Conservation (phyloP, 2,797 vertebrate genomes). For the Hybognathus amarus region DNA sequence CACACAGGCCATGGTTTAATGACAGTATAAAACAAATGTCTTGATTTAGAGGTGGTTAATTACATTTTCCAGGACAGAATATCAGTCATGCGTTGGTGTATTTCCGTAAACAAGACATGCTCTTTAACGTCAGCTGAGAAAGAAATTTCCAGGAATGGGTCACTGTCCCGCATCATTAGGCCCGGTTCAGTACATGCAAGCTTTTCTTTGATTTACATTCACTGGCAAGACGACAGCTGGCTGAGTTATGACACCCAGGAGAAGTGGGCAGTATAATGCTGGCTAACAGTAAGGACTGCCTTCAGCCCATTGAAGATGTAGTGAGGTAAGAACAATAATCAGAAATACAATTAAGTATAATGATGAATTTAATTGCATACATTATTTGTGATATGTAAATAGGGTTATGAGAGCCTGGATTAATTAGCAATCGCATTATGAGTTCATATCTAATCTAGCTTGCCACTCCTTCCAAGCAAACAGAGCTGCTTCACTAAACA, state of each 20-base stretch:
- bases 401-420: not conserved
- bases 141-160: slow-evolving; percentile 50
- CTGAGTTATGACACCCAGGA: slow-evolving; percentile 25
- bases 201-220: slow-evolving; percentile 24
- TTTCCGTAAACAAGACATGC: slow-evolving; percentile 17
- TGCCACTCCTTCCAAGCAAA: slow-evolving; percentile 3
- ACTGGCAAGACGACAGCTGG: slow-evolving; percentile 1
- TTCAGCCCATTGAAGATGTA: not conserved
- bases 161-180: slow-evolving; percentile 43
- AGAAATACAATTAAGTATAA: not conserved
- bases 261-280: not conserved
- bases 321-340: slow-evolving; percentile 1
- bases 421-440: slow-evolving; percentile 24
- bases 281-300: slow-evolving; percentile 12
- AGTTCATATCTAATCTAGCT: slow-evolving; percentile 30
- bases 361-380: slow-evolving; percentile 1
- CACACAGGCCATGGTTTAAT: not conserved
- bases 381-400: slow-evolving; percentile 26
- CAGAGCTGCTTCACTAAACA: slow-evolving; percentile 15
- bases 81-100: slow-evolving; percentile 3
- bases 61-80: slow-evolving; percentile 11
- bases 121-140: slow-evolving; percentile 31
- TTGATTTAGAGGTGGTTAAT: slow-evolving; percentile 16
- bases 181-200: slow-evolving; percentile 28
- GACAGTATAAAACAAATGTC: not conserved